A percentile compares a stretch with the other conserved stretches of the same genome.
Conservation (phyloP, 2,113 vertebrate genomes). For the Cebus imitator region DNA sequence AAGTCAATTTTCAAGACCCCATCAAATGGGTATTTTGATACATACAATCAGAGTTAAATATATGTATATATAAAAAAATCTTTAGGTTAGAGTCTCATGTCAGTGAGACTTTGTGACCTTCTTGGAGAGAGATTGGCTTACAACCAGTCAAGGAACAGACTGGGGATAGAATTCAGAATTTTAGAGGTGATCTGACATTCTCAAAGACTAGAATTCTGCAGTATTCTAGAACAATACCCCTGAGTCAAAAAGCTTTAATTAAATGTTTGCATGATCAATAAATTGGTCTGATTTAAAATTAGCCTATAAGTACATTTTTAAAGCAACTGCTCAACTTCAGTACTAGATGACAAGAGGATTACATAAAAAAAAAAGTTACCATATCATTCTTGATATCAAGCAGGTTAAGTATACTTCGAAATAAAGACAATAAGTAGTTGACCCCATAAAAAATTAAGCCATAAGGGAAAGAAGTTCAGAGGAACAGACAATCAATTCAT, state of each 20-base stretch:
- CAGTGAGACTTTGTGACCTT: neutral
- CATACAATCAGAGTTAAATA: neutral
- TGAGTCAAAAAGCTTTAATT: neutral
- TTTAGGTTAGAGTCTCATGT: neutral
- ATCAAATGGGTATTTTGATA: neutral
- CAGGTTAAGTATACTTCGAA: neutral
- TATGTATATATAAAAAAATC: neutral
- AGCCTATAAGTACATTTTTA: neutral
- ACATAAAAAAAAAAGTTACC: neutral
- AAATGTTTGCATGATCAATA: neutral
- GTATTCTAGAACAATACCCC: neutral
- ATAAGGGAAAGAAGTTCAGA: neutral
- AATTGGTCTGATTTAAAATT: neutral
- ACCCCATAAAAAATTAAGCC: neutral
- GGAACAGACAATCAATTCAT: neutral
- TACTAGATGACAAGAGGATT: neutral
- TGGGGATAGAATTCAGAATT: fast-evolving
- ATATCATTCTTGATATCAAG: neutral
- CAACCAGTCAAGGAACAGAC: neutral
- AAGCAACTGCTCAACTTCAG: neutral
- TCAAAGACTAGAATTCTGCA: neutral
- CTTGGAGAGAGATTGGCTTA: neutral
- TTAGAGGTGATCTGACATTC: neutral
- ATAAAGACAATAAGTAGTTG: neutral
- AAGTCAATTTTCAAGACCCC: neutral